These are phyloP conservation scores for Bombus confusus DNA, from an alignment of 1,140 invertebrate species.

Conservation along the genomic window DNA sequence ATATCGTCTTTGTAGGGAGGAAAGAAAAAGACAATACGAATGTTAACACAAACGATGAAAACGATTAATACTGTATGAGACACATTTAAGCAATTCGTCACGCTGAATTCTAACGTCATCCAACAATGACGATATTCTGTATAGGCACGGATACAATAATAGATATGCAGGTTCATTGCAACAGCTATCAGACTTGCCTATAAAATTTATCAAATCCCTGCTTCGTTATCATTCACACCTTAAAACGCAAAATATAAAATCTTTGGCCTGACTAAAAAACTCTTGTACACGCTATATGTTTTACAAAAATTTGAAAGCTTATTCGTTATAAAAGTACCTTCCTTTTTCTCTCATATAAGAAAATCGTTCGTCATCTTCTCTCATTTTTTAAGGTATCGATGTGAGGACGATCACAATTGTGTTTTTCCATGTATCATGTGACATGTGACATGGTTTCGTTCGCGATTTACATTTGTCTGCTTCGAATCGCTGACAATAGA, in stretches of 20 bases:
- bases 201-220: conserved; percentile 46
- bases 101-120: conserved; percentile 24
- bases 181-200: conserved; percentile 50
- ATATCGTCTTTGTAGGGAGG: conserved; percentile 10
- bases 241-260: conserved; percentile 58
- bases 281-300: conserved; percentile 29
- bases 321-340: conserved; percentile 50
- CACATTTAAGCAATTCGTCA: conserved; percentile 50
- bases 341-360: conserved; percentile 22
- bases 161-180: conserved; percentile 50
- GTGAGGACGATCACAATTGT: conserved; percentile 52
- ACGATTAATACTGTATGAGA: conserved; percentile 35
- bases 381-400: conserved; percentile 40
- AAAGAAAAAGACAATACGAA: conserved; percentile 41
- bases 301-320: conserved; percentile 60
- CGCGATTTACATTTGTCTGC: conserved; percentile 6
- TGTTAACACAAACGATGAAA: conserved; percentile 43
- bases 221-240: conserved; percentile 41
- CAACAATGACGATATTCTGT: conserved; percentile 30
- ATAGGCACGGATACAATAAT: conserved; percentile 47
- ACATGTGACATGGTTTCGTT: neutral
- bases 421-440: neutral
- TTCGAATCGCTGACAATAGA: conserved; percentile 33
- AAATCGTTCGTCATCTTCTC: conserved; percentile 38
- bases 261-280: conserved; percentile 58